A percentile compares a stretch with the other conserved stretches of the same genome.
Conservation (phyloP, 2,888 invertebrate species). For the Agrochola circellaris region DNA sequence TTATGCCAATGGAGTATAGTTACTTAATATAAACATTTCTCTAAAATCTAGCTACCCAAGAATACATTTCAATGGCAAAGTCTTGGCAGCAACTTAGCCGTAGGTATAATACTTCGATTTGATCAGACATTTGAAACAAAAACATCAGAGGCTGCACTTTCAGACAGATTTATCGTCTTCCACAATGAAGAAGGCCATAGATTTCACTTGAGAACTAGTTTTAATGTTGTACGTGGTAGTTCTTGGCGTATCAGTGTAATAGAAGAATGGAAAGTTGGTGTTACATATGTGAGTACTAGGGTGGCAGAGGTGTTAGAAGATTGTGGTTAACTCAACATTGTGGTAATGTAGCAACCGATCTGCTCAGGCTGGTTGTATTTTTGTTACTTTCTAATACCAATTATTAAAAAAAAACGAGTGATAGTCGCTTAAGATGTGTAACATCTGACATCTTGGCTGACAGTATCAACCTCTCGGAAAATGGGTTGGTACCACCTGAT, state of each 20-base stretch:
- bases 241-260: slow-evolving; percentile 26
- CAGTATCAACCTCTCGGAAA: no score
- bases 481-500: no score
- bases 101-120: slow-evolving; percentile 50
- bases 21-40: not conserved
- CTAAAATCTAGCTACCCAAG: not conserved
- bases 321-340: not conserved
- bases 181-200: slow-evolving; percentile 52
- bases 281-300: slow-evolving; percentile 30
- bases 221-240: slow-evolving; percentile 49
- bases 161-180: slow-evolving; percentile 58
- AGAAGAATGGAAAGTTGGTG: slow-evolving; percentile 42
- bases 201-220: slow-evolving; percentile 58
- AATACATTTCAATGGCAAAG: slow-evolving; percentile 8
- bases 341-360: not conserved
- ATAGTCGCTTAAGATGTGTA: no score
- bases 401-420: not conserved
- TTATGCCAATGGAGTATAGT: no score
- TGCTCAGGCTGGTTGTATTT: not conserved
- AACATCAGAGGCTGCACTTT: slow-evolving; percentile 48
- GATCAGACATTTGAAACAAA: slow-evolving; percentile 53
- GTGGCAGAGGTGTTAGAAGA: slow-evolving; percentile 16
- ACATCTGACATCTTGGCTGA: no score
- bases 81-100: slow-evolving; percentile 31
- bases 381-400: no score